Conservation (phyloP, 2,797 vertebrate genomes). For the Sardinella longiceps region DNA sequence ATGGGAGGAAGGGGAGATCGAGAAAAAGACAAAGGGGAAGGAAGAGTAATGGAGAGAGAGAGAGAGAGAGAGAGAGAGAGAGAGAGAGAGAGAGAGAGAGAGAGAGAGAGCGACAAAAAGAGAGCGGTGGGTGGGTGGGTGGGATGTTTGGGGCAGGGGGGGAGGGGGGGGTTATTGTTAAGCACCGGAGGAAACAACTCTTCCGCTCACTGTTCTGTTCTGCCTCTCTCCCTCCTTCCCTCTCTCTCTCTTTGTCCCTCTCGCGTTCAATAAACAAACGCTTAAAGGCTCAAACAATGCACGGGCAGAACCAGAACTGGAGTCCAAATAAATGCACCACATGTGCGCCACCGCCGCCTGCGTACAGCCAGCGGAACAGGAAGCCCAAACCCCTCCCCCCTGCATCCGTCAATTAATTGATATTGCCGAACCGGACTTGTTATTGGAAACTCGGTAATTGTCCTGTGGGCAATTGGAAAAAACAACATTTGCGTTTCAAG, state of each 20-base stretch:
- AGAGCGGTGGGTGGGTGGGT: not conserved
- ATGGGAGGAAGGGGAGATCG: too few relatives aligned
- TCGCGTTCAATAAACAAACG: conserved; percentile 56
- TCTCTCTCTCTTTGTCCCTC: conserved; percentile 39
- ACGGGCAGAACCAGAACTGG: conserved; percentile 15
- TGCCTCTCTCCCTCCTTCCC: conserved; percentile 30
- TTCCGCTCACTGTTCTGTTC: conserved; percentile 20
- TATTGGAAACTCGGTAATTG: conserved; percentile 65
- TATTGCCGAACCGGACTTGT: conserved; percentile 57
- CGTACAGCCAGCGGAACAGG: conserved; percentile 47
- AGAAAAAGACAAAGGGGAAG: not conserved
- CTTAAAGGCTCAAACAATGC: conserved; percentile 50
- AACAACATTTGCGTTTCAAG: conserved; percentile 51
- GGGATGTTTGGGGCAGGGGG: too few relatives aligned
- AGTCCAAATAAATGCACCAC: conserved; percentile 57
- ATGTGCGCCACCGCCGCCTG: not conserved
- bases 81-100: conserved; percentile 19
- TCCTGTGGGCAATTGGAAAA: conserved; percentile 43
- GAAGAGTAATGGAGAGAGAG: not conserved
- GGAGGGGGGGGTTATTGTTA: not conserved
- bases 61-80: not conserved
- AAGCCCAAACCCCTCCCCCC: conserved; percentile 51
- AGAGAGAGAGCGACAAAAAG: conserved; percentile 38
- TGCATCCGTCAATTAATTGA: conserved; percentile 62
- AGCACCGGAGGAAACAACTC: conserved; percentile 43